phyloP scores from a whole-genome alignment of 2,797 vertebrate species.

The Lutra lutra region DNA sequence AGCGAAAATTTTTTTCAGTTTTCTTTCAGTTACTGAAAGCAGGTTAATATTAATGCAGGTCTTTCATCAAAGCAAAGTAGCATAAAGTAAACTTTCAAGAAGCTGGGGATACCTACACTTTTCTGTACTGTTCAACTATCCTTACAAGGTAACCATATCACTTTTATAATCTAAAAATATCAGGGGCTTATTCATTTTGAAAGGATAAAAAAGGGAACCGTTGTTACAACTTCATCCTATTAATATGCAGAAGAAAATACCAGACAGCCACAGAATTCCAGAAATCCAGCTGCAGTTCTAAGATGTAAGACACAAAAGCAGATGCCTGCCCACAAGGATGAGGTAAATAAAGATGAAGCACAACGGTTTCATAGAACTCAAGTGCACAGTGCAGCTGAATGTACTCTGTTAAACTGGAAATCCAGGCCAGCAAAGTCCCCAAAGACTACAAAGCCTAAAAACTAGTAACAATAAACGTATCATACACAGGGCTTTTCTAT shows the following conservation, averaged over 20 bases:
- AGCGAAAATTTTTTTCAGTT: neutral
- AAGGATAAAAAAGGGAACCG: constrained; percentile 71
- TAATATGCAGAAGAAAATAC: constrained; percentile 81
- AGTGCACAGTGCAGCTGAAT: constrained; percentile 64
- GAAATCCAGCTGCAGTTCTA: constrained; percentile 86
- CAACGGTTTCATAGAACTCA: constrained; percentile 68
- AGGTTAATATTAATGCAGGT: neutral
- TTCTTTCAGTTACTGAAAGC: neutral
- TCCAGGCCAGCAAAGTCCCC: constrained; percentile 53
- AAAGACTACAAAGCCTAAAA: constrained; percentile 57
- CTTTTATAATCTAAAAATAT: constrained; percentile 53
- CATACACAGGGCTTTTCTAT: neutral
- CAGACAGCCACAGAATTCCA: constrained; percentile 81
- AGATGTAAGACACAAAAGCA: constrained; percentile 82
- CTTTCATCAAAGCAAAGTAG: neutral
- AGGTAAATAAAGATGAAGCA: constrained; percentile 81
- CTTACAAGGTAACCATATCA: constrained; percentile 26
- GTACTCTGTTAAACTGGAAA: constrained; percentile 49
- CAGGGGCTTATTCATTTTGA: constrained; percentile 11
- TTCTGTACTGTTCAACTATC: constrained; percentile 13
- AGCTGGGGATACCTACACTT: neutral
- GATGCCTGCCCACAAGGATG: constrained; percentile 84
- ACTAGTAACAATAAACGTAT: constrained; percentile 64
- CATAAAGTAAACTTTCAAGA: neutral
- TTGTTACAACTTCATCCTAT: constrained; percentile 68